Evolutionary conservation across 2,113 vertebrate species (phyloP), one percentile per base, ranked within the genome.

Genomic region (Pelmatolapia mariae): DNA sequence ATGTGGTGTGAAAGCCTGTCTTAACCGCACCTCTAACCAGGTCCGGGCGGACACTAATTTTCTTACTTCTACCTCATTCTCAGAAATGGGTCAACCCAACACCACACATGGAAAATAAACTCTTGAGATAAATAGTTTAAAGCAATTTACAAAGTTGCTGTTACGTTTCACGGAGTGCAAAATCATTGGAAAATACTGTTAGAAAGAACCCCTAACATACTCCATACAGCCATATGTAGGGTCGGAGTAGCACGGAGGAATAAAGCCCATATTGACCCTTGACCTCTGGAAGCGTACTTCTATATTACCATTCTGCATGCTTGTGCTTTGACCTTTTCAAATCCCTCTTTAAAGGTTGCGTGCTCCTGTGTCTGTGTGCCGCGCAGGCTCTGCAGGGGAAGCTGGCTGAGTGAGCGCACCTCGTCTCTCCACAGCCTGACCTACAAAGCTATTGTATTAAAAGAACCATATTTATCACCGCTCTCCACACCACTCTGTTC

Each of bases 401-500:
- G 85, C 84, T 43, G 85, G 82, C 90, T 88, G 91, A 92, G 90
- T 80, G 92, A 94, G 89, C 61, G 73, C 90, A 92, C 89, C 85
- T 91, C 87, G 71, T 87, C 92, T 91, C 92, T 93, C 93, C 88
- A 89, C 83, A 43, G 81, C 93, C 87, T 96, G 95, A 96, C 95
- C 95, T 96, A 95, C 95, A 96, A 96, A 95, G 91, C 95, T 94
- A 95, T 95, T 95, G 95, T 96, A 96, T 94, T 95, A 95, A 95
- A 96, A 94, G 95, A 95, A 93, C 85, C 63, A 54, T 92, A 95
- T 96, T 95, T 93, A 96, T 96, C 94, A 95, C 88, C 13, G 43
- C 92, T 92, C 89, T 88, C 91, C 89, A 92, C 88, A 80, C 88
- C 80, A 66, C 80, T 90, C 85, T 73, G 83, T 81, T 88, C 85